Evolutionary conservation across 2,797 vertebrate genomes (phyloP), one percentile per base, ranked within the genome.

Genomic region (Manis crassicaudata): DNA sequence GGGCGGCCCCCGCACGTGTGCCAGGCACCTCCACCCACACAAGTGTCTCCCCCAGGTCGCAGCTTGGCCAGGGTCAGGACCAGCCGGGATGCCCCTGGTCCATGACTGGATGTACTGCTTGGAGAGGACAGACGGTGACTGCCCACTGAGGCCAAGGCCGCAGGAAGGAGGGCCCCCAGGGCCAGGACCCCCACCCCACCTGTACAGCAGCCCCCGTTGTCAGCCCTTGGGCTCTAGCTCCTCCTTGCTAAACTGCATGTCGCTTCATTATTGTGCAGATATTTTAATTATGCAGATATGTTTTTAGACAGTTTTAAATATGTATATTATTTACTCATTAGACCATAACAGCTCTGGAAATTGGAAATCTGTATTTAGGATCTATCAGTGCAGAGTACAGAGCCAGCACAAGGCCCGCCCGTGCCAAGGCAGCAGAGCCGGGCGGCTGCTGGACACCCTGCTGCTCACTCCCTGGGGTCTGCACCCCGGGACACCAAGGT

Each of bases 281-380:
- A 97, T 97, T 96, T 98, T 97, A 96, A 98, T 97, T 98, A 98
- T 97, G 97, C 97, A 97, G 97, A 93, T 97, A 97, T 98, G 97
- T 97, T 97, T 97, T 98, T 97, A 97, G 97, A 97, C 97, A 96
- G 95, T 97, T 97, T 98, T 97, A 97, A 97, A 98, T 97, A 98
- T 97, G 97, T 98, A 98, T 98, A 97, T 97, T 97, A 98, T 97
- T 98, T 98, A 97, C 96, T 97, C 97, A 97, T 98, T 98, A 98
- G 96, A 97, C 97, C 96, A 94, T 97, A 97, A 98, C 96, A 97
- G 97, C 97, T 97, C 95, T 96, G 96, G 92, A 97, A 98, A 97
- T 98, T 97, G 97, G 92, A 97, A 97, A 97, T 98, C 96, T 97
- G 97, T 97, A 96, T 95, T 97, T 97, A 95, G 96, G 97, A 95